phyloP scores from a whole-genome alignment of 2,797 vertebrate species.

The Leuciscus waleckii region DNA sequence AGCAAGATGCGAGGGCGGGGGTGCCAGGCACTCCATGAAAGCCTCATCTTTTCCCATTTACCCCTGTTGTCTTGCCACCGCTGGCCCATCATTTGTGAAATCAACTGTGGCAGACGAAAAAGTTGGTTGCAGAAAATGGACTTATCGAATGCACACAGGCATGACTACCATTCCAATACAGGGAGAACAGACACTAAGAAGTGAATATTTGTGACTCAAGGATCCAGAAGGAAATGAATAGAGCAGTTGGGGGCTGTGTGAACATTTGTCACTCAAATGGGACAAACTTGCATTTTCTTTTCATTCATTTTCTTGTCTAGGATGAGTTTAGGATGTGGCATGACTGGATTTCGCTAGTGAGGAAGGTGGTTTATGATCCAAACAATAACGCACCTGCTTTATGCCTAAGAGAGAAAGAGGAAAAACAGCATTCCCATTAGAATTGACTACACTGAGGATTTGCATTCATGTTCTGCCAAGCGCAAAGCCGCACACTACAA shows the following conservation, averaged over 20 bases:
- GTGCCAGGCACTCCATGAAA: slow-evolving; percentile 61
- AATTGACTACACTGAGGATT: not conserved
- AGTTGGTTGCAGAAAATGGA: slow-evolving; percentile 77
- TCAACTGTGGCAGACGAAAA: slow-evolving; percentile 77
- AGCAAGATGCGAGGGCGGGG: slow-evolving; percentile 62
- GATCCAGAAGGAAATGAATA: slow-evolving; percentile 61
- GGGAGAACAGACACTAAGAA: slow-evolving; percentile 18
- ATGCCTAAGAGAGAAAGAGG: not conserved
- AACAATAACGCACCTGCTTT: slow-evolving; percentile 10
- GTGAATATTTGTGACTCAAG: slow-evolving; percentile 53
- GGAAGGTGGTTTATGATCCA: slow-evolving; percentile 24
- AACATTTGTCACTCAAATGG: slow-evolving; percentile 77
- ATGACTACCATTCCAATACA: slow-evolving; percentile 70
- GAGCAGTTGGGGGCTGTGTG: slow-evolving; percentile 65
- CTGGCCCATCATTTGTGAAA: slow-evolving; percentile 83
- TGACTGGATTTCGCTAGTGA: not conserved
- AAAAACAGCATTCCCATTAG: not conserved
- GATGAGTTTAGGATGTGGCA: slow-evolving; percentile 19
- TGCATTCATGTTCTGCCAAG: not conserved
- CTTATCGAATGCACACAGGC: slow-evolving; percentile 74
- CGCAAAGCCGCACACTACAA: not conserved
- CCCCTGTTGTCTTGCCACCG: slow-evolving; percentile 62
- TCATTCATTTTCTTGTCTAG: slow-evolving; percentile 16
- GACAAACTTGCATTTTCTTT: slow-evolving; percentile 66
- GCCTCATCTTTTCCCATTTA: slow-evolving; percentile 77